Percentiles rank a stretch among this genome's conserved stretches.
phyloP scores from a whole-genome alignment of 2,888 invertebrate species.

The Bursaphelenchus okinawaensis region DNA sequence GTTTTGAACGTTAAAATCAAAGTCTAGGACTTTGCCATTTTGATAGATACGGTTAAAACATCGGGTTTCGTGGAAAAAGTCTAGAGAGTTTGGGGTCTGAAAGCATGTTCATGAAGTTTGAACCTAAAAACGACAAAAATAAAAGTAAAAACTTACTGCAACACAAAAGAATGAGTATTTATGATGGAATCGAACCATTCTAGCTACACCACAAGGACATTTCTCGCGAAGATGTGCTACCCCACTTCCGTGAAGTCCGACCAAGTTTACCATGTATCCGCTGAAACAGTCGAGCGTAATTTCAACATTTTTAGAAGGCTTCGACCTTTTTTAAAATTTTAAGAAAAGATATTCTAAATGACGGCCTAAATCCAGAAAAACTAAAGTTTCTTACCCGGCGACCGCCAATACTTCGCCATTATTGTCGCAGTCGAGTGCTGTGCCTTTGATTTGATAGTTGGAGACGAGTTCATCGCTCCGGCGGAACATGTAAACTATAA shows the following conservation, averaged over 20 bases:
- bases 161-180: not conserved
- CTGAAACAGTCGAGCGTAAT: not conserved
- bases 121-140: too few species aligned
- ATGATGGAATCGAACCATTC: not conserved
- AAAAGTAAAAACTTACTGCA: not conserved
- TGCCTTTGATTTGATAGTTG: slow-evolving; percentile 12
- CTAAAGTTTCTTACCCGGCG: slow-evolving; percentile 20
- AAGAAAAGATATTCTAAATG: too few species aligned
- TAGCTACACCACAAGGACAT: not conserved
- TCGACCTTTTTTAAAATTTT: not conserved
- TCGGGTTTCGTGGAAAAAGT: not conserved
- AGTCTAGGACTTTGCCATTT: slow-evolving; percentile 16
- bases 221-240: not conserved
- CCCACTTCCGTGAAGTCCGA: not conserved
- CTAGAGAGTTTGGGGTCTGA: not conserved
- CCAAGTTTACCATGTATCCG: not conserved
- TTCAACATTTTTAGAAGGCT: not conserved
- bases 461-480: slow-evolving; percentile 11
- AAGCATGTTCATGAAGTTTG: not conserved
- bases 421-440: slow-evolving; percentile 19
- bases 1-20: slow-evolving; percentile 21
- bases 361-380: too few species aligned
- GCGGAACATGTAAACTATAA: not conserved
- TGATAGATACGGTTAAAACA: not conserved
- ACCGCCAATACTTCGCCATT: slow-evolving; percentile 25